Base-by-base conservation (phyloP, 1,140 invertebrate genomes). In the Calliopsis andreniformis region DNA sequence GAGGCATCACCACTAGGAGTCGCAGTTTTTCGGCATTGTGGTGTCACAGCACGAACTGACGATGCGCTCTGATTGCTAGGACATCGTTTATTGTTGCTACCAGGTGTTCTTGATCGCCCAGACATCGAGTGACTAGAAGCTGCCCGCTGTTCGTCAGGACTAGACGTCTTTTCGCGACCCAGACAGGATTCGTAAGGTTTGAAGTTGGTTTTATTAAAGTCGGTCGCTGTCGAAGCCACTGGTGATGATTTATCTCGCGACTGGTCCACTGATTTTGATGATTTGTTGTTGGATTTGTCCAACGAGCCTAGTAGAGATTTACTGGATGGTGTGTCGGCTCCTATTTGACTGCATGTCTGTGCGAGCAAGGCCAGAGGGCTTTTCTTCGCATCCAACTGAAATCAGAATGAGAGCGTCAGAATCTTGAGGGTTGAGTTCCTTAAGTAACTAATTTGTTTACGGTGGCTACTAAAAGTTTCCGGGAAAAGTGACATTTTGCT, bases 301-400 rank as follows among this genome's bases (percentile, higher is more conserved):
- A 88, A 58, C 8, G 95, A 94, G 70, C 95, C 93, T 63, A 96
- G 92, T 79, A 97, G 87, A 2, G 93, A 91, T 79, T 94, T 94
- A 90, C 94, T 92, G 92, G 95, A 93, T 87, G 96, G 92, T 87
- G 95, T 91, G 91, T 98, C 98, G 18, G 97, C 96, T 70, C 98
- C 98, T 87, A 99, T 99, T 89, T 97, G 98, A 89, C 97, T 98
- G 93, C 98, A 99, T 49, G 98, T 98, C 91, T 98, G 97, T 30
- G 97, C 98, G 79, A 99, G 93, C 32, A 99, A 93, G 32, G 98
- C 98, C 88, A 99, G 93, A 16, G 98, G 98, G 93, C 97, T 98
- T 92, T 98, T 98, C 93, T 98, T 98, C 63, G 97, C 96, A 92
- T 98, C 97, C 94, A 98, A 94, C 97, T 98, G 95, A 71, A 96